Percentiles rank a stretch among this genome's conserved stretches.
Conservation (phyloP, 1,140 invertebrate species). For the Charaxes varanes region DNA sequence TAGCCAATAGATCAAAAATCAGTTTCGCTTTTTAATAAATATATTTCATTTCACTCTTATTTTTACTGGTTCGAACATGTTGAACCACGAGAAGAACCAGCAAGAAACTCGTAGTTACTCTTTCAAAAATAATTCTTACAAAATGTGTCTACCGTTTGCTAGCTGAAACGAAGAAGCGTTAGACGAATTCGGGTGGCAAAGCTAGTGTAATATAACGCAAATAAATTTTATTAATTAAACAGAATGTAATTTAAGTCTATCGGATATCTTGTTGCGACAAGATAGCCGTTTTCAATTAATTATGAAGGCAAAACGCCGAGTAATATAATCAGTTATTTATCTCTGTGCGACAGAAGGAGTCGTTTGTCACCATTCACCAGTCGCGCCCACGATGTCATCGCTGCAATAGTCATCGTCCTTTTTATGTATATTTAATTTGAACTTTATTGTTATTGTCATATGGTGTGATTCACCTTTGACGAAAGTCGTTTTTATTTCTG, state of each 20-base stretch:
- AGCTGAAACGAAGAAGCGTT: too few relatives aligned
- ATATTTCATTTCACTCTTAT: too few relatives aligned
- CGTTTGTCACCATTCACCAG: slow-evolving; percentile 62
- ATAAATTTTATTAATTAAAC: slow-evolving; percentile 36
- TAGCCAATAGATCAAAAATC: too few relatives aligned
- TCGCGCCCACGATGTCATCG: slow-evolving; percentile 59
- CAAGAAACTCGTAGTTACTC: too few relatives aligned
- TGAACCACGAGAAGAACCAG: too few relatives aligned
- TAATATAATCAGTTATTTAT: slow-evolving; percentile 73
- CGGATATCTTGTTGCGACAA: slow-evolving; percentile 36
- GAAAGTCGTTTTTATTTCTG: too few relatives aligned
- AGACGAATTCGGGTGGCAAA: too few relatives aligned
- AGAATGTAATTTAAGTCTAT: slow-evolving; percentile 40
- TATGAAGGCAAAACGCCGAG: slow-evolving; percentile 65
- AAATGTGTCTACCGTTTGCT: too few relatives aligned
- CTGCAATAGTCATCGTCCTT: slow-evolving; percentile 47
- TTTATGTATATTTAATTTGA: slow-evolving; percentile 29
- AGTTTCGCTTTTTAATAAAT: too few relatives aligned
- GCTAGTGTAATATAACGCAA: too few relatives aligned
- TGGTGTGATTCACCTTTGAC: slow-evolving; percentile 28
- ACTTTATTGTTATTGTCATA: slow-evolving; percentile 32
- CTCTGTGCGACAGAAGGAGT: slow-evolving; percentile 59
- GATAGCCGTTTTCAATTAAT: slow-evolving; percentile 64
- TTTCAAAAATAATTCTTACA: too few relatives aligned
- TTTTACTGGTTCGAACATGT: too few relatives aligned